A percentile compares a stretch with the other conserved stretches of the same genome.
Conservation (phyloP, 1,140 invertebrate genomes). For the Brachionus plicatilis region DNA sequence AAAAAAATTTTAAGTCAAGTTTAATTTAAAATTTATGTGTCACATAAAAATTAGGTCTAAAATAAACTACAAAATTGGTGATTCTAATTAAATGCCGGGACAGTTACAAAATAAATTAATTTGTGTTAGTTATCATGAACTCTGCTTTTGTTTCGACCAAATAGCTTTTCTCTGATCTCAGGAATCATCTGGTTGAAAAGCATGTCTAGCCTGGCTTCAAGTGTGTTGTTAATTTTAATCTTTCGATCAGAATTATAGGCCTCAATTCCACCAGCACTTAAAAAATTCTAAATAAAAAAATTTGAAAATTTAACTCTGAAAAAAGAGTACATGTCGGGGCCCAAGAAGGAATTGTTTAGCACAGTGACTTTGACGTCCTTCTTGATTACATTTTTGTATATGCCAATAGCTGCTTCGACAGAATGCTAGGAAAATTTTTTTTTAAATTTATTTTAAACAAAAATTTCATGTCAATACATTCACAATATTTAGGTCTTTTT, state of each 20-base stretch:
- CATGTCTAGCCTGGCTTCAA: slow-evolving; percentile 38
- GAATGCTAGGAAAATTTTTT: neutral
- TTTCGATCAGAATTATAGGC: slow-evolving; percentile 24
- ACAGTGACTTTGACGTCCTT: slow-evolving; percentile 26
- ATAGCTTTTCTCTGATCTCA: slow-evolving; percentile 14
- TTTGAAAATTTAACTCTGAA: neutral
- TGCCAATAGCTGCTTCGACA: neutral
- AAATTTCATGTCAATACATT: neutral
- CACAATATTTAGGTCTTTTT: slow-evolving; percentile 21
- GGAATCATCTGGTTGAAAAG: slow-evolving; percentile 34
- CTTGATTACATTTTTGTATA: slow-evolving; percentile 7
- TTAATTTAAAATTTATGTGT: neutral
- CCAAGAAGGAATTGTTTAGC: neutral
- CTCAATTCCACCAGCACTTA: slow-evolving; percentile 38
- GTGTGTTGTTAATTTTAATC: slow-evolving; percentile 25
- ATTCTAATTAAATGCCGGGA: neutral
- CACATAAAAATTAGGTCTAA: slow-evolving; percentile 15
- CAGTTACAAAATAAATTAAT: slow-evolving; percentile 20
- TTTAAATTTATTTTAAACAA: neutral
- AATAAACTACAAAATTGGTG: neutral
- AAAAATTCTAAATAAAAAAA: neutral
- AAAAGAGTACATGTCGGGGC: neutral
- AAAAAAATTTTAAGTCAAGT: neutral
- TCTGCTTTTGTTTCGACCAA: slow-evolving; percentile 10
- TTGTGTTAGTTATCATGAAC: neutral